These are phyloP conservation scores for Heterotis niloticus DNA, from an alignment of 2,113 vertebrate genomes.

Conservation along the genomic window DNA sequence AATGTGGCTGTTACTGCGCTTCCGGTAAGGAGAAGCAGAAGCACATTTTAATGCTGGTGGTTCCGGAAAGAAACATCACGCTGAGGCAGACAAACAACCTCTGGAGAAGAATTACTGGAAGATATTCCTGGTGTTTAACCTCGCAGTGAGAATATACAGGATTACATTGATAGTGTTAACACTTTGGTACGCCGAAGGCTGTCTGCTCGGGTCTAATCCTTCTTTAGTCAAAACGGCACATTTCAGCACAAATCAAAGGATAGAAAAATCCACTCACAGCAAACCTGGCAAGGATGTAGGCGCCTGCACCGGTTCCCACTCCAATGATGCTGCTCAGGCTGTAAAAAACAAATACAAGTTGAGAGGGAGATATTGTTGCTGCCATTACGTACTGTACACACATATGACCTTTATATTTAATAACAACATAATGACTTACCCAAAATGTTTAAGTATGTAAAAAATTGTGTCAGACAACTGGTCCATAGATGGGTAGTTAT, in stretches of 20 bases:
- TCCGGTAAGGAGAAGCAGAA: not conserved
- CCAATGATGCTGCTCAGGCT: conserved; percentile 82
- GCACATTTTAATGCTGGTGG: not conserved
- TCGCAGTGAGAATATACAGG: conserved; percentile 38
- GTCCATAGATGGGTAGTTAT: conserved; percentile 87
- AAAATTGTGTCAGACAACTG: conserved; percentile 84
- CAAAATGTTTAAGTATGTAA: conserved; percentile 81
- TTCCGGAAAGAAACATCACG: not conserved
- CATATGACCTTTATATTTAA: not conserved
- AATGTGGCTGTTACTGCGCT: not conserved
- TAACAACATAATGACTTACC: conserved; percentile 64
- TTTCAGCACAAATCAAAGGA: conserved; percentile 12
- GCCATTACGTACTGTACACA: not conserved
- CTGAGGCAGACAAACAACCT: not conserved
- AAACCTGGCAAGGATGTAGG: conserved; percentile 83
- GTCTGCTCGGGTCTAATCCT: conserved; percentile 27
- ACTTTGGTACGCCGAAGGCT: conserved; percentile 44
- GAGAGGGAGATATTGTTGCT: not conserved
- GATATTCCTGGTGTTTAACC: conserved; percentile 23
- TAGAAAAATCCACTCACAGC: conserved; percentile 72
- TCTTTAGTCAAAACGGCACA: conserved; percentile 25
- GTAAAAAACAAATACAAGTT: not conserved
- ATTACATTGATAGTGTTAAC: conserved; percentile 46
- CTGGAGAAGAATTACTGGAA: not conserved
- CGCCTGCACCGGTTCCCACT: conserved; percentile 85